Evolutionary conservation across 2,113 vertebrate species (phyloP), one percentile per base, ranked within the genome.

Genomic region (Mola mola): DNA sequence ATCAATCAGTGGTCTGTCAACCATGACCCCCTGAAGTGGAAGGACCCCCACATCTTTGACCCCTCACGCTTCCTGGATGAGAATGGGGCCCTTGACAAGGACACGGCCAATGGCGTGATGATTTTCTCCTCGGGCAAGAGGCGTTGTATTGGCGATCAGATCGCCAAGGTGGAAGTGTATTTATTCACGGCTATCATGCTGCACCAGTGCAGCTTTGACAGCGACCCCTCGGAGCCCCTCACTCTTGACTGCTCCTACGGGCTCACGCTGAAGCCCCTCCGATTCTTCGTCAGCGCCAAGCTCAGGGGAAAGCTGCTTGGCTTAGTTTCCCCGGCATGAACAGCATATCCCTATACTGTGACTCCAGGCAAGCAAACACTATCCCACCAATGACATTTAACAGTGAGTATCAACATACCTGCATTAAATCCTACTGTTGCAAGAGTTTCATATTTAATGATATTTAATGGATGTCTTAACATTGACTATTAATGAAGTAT

Each of bases 1-100:
- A 78, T 96, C 78, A 95, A 96, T 78, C 94, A 96, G 82, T 95
- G 94, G 93, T 95, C 94, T 0, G 94, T 94, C 78, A 96, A 96
- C 81, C 93, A 95, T 0, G 94, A 96, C 75, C 34, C 81, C 3
- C 21, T 69, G 50, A 94, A 91, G 69, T 96, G 94, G 94, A 90
- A 83, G 3, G 91, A 95, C 28, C 93, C 94, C 0, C 84, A 94
- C 0, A 13, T 88, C 19, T 96, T 96, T 4, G 84, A 95, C 66
- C 95, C 95, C 0, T 17, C 66, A 0, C 89, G 94, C 4, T 95
- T 96, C 79, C 71, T 95, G 1, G 82, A 93, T 0, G 75, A 79
- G 17, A 82, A 77, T 19, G 89, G 81, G 6, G 53, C 37, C 16
- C 71, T 96, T 2, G 72, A 94, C 71, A 92, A 78, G 4, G 93